Evolutionary conservation across 2,113 vertebrate species (phyloP).

Genomic region (Sialia sialis): DNA sequence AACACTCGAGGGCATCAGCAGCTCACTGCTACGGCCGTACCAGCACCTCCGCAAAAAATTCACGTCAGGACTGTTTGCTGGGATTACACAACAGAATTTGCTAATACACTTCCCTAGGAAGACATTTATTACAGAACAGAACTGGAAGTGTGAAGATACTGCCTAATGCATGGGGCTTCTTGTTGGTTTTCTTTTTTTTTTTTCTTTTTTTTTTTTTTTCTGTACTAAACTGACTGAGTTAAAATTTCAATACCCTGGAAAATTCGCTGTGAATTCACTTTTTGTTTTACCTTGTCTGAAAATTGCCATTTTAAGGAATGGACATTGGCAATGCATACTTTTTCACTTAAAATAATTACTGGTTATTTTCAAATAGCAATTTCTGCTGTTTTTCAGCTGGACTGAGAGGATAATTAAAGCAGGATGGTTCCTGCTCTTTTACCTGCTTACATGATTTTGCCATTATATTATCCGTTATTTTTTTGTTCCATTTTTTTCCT

Average conservation of each 20-base stretch:
- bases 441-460: neutral
- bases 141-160: neutral
- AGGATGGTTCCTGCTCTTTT: neutral
- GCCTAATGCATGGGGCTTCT: no score
- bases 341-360: neutral
- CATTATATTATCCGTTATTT: neutral
- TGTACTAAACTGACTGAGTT: neutral
- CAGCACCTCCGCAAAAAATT: neutral
- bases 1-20: neutral
- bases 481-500: neutral
- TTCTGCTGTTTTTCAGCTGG: neutral
- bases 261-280: neutral
- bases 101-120: neutral
- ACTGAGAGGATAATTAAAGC: neutral
- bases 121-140: neutral
- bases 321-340: neutral
- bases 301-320: neutral
- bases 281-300: neutral
- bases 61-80: neutral
- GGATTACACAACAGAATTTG: neutral
- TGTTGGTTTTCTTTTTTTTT: neutral
- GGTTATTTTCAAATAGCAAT: neutral
- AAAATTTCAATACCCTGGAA: neutral
- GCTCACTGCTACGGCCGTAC: neutral
- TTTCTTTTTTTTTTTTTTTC: neutral